phyloP scores from a whole-genome alignment of 2,113 vertebrate genomes.

The Neogale vison region DNA sequence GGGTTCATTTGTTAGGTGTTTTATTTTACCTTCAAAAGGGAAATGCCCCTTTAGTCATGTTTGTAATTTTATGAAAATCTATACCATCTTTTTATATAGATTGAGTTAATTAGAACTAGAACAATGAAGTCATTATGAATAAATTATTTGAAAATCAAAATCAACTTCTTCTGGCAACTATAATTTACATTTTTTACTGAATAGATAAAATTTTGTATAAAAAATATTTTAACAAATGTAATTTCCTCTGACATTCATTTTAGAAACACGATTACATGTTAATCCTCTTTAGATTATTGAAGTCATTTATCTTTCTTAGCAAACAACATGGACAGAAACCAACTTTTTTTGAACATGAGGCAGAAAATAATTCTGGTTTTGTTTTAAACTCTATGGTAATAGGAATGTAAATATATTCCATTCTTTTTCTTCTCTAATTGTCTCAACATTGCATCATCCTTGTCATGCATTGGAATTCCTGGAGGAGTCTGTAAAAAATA shows the following conservation, averaged over 20 bases:
- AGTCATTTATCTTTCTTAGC: constrained; percentile 6
- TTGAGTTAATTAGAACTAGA: constrained; percentile 6
- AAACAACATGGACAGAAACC: neutral
- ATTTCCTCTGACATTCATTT: neutral
- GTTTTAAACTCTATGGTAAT: neutral
- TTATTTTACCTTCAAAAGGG: constrained; percentile 17
- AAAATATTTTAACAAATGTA: constrained; percentile 17
- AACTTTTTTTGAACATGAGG: neutral
- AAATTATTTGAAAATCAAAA: constrained; percentile 48
- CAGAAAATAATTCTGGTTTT: neutral
- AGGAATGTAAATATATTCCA: neutral
- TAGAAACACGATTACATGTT: neutral
- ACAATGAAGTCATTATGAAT: constrained; percentile 13
- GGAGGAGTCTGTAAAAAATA: neutral
- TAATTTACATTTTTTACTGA: constrained; percentile 9
- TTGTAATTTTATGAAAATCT: constrained; percentile 40
- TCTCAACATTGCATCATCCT: neutral
- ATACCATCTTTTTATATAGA: constrained; percentile 6
- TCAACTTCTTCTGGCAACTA: constrained; percentile 32
- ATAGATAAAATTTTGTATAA: neutral
- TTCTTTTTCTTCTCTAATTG: neutral
- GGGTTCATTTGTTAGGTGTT: constrained; percentile 39
- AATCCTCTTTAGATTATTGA: neutral
- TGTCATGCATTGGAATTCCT: neutral
- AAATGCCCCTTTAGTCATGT: constrained; percentile 15